phyloP scores from a whole-genome alignment of 2,113 vertebrate species.

The Phaetusa simplex region DNA sequence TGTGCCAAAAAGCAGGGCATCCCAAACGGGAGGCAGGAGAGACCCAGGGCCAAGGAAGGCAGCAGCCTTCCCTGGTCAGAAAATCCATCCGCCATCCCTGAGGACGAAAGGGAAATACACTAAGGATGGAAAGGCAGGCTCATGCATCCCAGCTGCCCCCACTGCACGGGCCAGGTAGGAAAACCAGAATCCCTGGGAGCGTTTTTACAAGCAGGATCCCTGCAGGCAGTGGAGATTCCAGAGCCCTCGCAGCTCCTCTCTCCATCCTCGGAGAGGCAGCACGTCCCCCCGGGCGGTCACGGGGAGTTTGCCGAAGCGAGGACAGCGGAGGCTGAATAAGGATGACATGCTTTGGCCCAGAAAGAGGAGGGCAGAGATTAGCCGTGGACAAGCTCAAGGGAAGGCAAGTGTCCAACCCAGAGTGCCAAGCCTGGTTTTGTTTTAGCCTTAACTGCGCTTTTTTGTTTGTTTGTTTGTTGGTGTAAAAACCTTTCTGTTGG shows the following conservation, averaged over 20 bases:
- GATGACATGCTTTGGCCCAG: conserved; percentile 63
- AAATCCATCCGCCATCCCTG: fast-evolving
- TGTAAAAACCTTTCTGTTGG: conserved; percentile 76
- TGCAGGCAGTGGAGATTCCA: background rate
- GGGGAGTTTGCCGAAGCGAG: background rate
- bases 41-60: background rate
- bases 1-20: background rate
- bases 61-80: fast-evolving
- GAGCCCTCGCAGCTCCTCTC: background rate
- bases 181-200: fast-evolving
- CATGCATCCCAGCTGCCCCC: fast-evolving
- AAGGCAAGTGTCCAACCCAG: conserved; percentile 68
- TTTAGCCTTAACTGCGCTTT: conserved; percentile 73
- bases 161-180: background rate
- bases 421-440: conserved; percentile 75
- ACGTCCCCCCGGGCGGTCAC: background rate
- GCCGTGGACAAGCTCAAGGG: conserved; percentile 56
- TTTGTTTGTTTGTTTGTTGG: conserved; percentile 71
- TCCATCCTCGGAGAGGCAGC: background rate
- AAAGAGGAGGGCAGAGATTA: conserved; percentile 59
- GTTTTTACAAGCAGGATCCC: background rate
- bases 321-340: conserved; percentile 29
- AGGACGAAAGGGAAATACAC: background rate
- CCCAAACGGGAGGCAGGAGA: background rate
- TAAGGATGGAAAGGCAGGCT: background rate